Percentiles rank a stretch among this genome's conserved stretches.
Evolutionary conservation across 2,888 invertebrate genomes (phyloP).

Genomic region (Chloromyia formosa): DNA sequence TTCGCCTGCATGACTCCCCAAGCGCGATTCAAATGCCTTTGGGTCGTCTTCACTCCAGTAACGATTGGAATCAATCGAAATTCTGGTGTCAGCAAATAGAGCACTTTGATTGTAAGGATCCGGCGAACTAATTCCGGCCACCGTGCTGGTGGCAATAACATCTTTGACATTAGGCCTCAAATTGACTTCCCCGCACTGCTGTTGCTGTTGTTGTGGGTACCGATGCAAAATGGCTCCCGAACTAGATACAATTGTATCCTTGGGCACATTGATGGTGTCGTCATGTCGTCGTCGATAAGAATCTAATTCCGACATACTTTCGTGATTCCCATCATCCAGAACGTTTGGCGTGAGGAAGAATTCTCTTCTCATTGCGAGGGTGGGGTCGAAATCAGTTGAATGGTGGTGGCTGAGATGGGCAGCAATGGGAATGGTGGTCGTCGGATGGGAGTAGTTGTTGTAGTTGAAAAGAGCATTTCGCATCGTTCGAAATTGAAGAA

Average conservation of each 20-base stretch:
- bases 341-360: neutral
- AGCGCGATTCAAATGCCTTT: neutral
- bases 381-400: neutral
- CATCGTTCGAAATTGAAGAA: slow-evolving; percentile 58
- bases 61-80: slow-evolving; percentile 47
- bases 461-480: slow-evolving; percentile 5
- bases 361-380: neutral
- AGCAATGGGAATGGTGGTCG: neutral
- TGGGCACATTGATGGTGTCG: slow-evolving; percentile 42
- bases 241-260: slow-evolving; percentile 46
- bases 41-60: slow-evolving; percentile 33
- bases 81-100: slow-evolving; percentile 45
- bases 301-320: slow-evolving; percentile 28
- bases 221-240: slow-evolving; percentile 26
- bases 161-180: slow-evolving; percentile 46
- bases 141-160: slow-evolving; percentile 30
- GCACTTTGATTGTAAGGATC: slow-evolving; percentile 43
- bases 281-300: slow-evolving; percentile 37
- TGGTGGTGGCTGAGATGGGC: neutral
- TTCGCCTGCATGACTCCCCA: slow-evolving; percentile 30
- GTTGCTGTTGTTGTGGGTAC: slow-evolving; percentile 2
- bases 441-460: slow-evolving; percentile 13
- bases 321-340: slow-evolving; percentile 13
- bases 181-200: slow-evolving; percentile 40
- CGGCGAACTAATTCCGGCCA: slow-evolving; percentile 32